Evolutionary conservation across 2,888 invertebrate species (phyloP), one percentile per base, ranked within the genome.

Genomic region (Pyralis farinalis): DNA sequence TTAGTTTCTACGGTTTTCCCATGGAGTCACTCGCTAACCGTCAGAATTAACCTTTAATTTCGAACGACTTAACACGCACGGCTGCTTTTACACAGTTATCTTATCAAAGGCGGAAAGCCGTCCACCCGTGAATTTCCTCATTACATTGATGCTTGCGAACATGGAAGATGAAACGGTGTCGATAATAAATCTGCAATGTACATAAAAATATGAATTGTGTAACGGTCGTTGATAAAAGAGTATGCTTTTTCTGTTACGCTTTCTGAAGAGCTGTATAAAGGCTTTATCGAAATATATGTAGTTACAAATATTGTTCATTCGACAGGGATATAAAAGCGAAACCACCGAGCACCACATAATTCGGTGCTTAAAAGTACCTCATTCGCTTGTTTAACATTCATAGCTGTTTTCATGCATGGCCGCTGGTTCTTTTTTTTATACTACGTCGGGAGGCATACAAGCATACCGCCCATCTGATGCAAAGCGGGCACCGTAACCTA

Each of bases 1-100:
- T 30, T 27, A 37, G 32, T 59, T 61, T 59, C 56, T 44, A 47
- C 12, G 7, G 6, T 39, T 27, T 34, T 32, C 33, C 39, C 33
- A 27, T 28, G 12, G 28, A 9, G 33, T 27, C n/a, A 16, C 10
- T 37, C 36, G 12, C 3, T 7, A 25, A n/a, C n/a, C n/a, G n/a
- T n/a, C n/a, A n/a, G n/a, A n/a, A 32, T 30, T 37, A 7, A 30
- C 30, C 37, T 31, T 29, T 30, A 30, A n/a, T 30, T 25, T 25
- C 7, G 25, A 25, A 1, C 25, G n/a, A n/a, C 2, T 16, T 16
- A 25, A 5, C 25, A 25, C 25, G 25, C 25, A 25, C 25, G 25
- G 25, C 7, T 25, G 25, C 3, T 8, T n/a, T 25, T 1, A 7
- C 7, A 7, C 7, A 1, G n/a, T 25, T 2, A 8, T 25, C 7